Percentiles rank a stretch among this genome's conserved stretches.
These are phyloP conservation scores for Fregata magnificens DNA, from an alignment of 2,113 vertebrate species.

Conservation along the genomic window DNA sequence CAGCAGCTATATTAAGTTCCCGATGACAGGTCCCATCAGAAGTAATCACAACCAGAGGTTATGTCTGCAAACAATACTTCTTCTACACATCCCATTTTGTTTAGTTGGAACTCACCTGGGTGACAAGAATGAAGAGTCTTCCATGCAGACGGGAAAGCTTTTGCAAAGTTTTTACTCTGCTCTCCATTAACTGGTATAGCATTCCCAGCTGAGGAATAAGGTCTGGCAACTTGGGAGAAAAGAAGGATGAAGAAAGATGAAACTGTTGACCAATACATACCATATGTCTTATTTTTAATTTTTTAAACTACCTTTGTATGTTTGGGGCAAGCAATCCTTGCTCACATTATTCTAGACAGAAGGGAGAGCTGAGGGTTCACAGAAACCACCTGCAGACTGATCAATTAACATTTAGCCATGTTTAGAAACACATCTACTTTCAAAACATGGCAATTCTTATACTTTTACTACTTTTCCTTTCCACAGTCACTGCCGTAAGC, in stretches of 20 bases:
- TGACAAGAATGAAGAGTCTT: slow-evolving; percentile 90
- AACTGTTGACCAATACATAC: not conserved
- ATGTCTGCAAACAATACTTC: not conserved
- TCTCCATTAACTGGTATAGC: slow-evolving; percentile 95
- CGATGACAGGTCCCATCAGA: not conserved
- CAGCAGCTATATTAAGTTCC: not conserved
- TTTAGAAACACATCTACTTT: not conserved
- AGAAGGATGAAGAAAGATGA: not conserved
- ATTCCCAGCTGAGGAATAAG: slow-evolving; percentile 88
- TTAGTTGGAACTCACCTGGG: slow-evolving; percentile 79
- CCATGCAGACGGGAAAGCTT: slow-evolving; percentile 92
- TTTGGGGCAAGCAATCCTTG: not conserved
- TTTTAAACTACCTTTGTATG: not conserved
- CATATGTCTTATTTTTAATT: not conserved
- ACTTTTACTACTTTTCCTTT: not conserved
- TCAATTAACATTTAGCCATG: not conserved
- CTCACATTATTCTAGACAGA: not conserved
- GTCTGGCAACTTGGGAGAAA: slow-evolving; percentile 84
- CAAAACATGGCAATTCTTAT: not conserved
- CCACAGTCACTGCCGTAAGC: not conserved
- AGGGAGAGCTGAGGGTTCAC: not conserved
- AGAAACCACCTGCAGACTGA: not conserved
- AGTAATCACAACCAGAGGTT: not conserved
- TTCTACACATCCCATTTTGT: not conserved
- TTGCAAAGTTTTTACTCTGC: slow-evolving; percentile 92